Evolutionary conservation across 2,113 vertebrate genomes (phyloP), one percentile per base, ranked within the genome.

Genomic region (Ceratotherium simum): DNA sequence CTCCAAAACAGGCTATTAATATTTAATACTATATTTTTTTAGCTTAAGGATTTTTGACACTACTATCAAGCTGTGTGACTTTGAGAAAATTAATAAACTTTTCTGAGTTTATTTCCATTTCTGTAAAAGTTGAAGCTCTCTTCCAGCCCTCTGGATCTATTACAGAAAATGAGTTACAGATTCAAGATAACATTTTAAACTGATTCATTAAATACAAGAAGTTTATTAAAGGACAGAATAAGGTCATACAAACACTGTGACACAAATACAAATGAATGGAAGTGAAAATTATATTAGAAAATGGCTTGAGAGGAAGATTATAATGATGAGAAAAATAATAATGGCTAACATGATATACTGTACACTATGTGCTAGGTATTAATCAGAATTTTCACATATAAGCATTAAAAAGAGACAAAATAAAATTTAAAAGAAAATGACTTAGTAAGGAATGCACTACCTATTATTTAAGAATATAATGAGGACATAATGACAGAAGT

Each of bases 1-100:
- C 3, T 96, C 54, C 36, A 65, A 95, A 97, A 48, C 11, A 91
- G 93, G 13, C 5, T 81, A 64, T 83, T 90, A 91, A 79, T 92
- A 92, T 69, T 92, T 73, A 79, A 13, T 58, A 83, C 46, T 88
- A 88, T 56, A 31, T 67, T 65, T 81, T 5, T 72, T 86, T 81
- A 13, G 9, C 51, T 96, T 87, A 39, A 82, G 39, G 8, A 14
- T 95, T 16, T 54, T 73, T 81, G 80, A 89, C 56, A 46, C 7
- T 87, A 79, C 25, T 90, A 65, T 83, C 6, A 62, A 79, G 39
- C n/a, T 94, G 11, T 42, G 58, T 72, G 36, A 81, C 67, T 76
- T 58, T 86, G 39, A 86, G 58, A 81, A 91, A 82, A 14, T 72
- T 31, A 56, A 65, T 85, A 82, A 62, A 65, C 54, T 29, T 81